A percentile compares a stretch with the other conserved stretches of the same genome.
phyloP scores from a whole-genome alignment of 1,140 invertebrate genomes.

The Micrasema minimum region DNA sequence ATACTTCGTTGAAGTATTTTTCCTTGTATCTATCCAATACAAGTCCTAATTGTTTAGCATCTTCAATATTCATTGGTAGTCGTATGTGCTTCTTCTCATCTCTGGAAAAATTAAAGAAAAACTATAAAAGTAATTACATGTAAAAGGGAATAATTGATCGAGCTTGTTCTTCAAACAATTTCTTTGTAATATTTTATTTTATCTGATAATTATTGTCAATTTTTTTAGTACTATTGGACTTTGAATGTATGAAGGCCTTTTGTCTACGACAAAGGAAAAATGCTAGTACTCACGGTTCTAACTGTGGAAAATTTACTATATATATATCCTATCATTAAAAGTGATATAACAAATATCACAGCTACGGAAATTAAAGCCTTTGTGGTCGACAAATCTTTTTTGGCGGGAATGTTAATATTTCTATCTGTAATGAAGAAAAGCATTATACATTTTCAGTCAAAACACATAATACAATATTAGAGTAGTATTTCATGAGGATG shows the following conservation, averaged over 20 bases:
- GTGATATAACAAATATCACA: conserved; percentile 74
- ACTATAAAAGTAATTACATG: neutral
- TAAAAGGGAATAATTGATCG: no score
- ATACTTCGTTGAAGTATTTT: conserved; percentile 92
- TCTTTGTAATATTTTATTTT: no score
- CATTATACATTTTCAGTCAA: neutral
- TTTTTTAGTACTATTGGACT: no score
- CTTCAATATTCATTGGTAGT: conserved; percentile 93
- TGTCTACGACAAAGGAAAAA: no score
- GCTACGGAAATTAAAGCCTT: conserved; percentile 68
- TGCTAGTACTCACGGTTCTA: conserved; percentile 78
- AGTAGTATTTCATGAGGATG: no score
- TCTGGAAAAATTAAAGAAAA: conserved; percentile 70
- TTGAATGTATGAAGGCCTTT: no score
- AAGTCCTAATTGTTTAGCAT: conserved; percentile 93
- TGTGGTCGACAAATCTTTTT: conserved; percentile 64
- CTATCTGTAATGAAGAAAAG: conserved; percentile 11
- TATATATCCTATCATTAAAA: conserved; percentile 72
- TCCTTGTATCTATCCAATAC: conserved; percentile 95
- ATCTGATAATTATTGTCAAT: no score
- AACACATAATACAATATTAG: neutral
- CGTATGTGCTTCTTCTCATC: conserved; percentile 90
- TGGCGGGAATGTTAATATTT: conserved; percentile 7
- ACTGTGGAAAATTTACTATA: conserved; percentile 83
- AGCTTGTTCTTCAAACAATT: no score